Base-by-base conservation (phyloP, 2,888 invertebrate species). In the Blastobasis adustella region DNA sequence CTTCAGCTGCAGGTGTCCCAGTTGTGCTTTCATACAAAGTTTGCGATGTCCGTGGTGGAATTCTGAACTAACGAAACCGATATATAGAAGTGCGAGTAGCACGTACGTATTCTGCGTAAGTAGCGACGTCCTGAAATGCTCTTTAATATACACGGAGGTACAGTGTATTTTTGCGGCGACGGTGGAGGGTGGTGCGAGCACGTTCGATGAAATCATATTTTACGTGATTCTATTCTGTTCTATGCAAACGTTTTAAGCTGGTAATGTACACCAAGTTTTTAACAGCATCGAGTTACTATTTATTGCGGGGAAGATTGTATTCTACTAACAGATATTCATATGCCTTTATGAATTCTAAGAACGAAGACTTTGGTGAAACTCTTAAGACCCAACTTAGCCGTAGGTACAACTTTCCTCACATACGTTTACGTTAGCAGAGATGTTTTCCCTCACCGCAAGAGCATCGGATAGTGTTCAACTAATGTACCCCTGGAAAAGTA, bases 151-250 rank as follows among this genome's bases (percentile, higher is more conserved):
- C 23, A 23, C 23, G 23, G 23, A 23, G 23, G 23, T 23, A 23
- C 23, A 23, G 23, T 23, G 23, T 23, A 23, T 23, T 23, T 23
- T 23, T 23, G 23, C 23, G 23, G 23, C 23, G 23, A 23, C 23
- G 23, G 23, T 23, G 23, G 23, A 23, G 23, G 23, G 50, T 58
- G 59, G 60, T 63, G 59, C 60, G 61, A 63, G 76, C 82, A 81
- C 81, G 82, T 82, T 80, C 81, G 76, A 76, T 75, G 67, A 78
- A 82, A 81, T 81, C 79, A 82, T 82, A 82, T 82, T 82, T 79
- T 82, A 82, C 82, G 82, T 82, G 82, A 82, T 79, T 76, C 78
- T 70, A 79, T 81, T 80, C 73, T 69, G 62, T 61, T 67, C 63
- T 55, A 59, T 56, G 58, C 52, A 61, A 60, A 57, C 58, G 55